phyloP scores from a whole-genome alignment of 2,888 invertebrate species.

The Hedya salicella region DNA sequence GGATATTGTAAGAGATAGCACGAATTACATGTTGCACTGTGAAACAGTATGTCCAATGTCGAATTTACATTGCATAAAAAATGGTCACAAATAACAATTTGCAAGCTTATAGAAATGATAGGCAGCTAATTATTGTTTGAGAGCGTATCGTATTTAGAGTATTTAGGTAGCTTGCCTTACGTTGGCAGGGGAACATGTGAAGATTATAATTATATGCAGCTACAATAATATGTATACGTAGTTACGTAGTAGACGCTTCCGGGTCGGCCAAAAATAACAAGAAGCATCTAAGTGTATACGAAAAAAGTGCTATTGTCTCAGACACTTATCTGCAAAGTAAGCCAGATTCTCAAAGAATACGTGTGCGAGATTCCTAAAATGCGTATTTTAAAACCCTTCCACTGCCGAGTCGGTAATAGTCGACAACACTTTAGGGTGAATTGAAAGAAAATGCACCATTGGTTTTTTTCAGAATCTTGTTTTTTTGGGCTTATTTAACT shows the following conservation, averaged over 20 bases:
- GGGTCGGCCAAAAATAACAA: background rate
- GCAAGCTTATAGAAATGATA: background rate
- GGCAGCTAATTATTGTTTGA: constrained; percentile 2
- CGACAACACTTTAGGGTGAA: too few relatives aligned
- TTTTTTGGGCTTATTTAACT: too few relatives aligned
- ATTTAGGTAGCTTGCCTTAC: constrained; percentile 20
- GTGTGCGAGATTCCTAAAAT: too few relatives aligned
- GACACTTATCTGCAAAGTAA: too few relatives aligned
- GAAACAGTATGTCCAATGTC: background rate
- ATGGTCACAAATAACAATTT: background rate
- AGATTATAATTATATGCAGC: background rate
- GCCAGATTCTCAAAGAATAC: too few relatives aligned
- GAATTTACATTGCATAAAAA: background rate
- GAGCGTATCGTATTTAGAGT: constrained; percentile 10
- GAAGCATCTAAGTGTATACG: background rate
- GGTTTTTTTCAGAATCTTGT: too few relatives aligned
- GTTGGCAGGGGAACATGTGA: background rate
- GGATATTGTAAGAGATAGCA: background rate
- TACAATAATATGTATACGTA: constrained; percentile 24
- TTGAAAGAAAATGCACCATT: too few relatives aligned
- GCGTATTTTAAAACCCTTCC: too few relatives aligned
- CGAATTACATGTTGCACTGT: background rate
- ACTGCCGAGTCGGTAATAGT: too few relatives aligned
- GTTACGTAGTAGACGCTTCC: background rate
- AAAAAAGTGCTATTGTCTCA: too few relatives aligned